Conservation (phyloP, 1,140 invertebrate species). For the Philotrypesis tridentata region DNA sequence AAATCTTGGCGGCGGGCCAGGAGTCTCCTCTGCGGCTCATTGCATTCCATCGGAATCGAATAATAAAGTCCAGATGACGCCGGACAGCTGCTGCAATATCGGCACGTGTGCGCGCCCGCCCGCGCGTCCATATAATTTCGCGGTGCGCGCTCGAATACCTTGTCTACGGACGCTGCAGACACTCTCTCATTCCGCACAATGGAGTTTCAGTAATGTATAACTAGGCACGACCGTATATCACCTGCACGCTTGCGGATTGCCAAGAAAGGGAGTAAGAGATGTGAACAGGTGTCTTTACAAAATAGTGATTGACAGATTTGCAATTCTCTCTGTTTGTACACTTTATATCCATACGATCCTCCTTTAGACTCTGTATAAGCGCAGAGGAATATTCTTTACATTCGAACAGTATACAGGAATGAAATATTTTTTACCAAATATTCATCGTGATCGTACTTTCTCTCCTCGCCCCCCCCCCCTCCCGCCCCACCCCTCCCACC, state of each 20-base stretch:
- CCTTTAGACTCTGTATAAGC: too few relatives aligned
- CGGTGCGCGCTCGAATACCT: slow-evolving; percentile 11
- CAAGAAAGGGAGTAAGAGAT: background rate
- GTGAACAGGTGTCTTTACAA: too few relatives aligned
- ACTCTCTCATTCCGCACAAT: background rate
- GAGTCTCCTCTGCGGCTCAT: slow-evolving; percentile 7
- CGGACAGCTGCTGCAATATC: slow-evolving; percentile 11
- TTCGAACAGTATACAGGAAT: too few relatives aligned
- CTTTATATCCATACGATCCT: too few relatives aligned
- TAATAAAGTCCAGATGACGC: slow-evolving; percentile 50
- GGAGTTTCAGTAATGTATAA: slow-evolving; percentile 1
- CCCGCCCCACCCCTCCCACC: too few relatives aligned
- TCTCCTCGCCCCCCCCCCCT: too few relatives aligned
- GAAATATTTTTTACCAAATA: background rate
- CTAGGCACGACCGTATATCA: slow-evolving; percentile 21
- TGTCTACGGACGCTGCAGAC: background rate
- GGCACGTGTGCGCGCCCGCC: background rate
- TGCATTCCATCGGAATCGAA: slow-evolving; percentile 40
- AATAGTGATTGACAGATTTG: background rate
- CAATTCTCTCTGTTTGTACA: too few relatives aligned
- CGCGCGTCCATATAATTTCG: background rate
- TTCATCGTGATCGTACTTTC: too few relatives aligned
- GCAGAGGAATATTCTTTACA: too few relatives aligned
- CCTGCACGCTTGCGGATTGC: background rate
- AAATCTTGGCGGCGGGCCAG: slow-evolving; percentile 32